Percentiles rank a stretch among this genome's conserved stretches.
phyloP scores from a whole-genome alignment of 2,113 vertebrate species.

The Rhea americana region DNA sequence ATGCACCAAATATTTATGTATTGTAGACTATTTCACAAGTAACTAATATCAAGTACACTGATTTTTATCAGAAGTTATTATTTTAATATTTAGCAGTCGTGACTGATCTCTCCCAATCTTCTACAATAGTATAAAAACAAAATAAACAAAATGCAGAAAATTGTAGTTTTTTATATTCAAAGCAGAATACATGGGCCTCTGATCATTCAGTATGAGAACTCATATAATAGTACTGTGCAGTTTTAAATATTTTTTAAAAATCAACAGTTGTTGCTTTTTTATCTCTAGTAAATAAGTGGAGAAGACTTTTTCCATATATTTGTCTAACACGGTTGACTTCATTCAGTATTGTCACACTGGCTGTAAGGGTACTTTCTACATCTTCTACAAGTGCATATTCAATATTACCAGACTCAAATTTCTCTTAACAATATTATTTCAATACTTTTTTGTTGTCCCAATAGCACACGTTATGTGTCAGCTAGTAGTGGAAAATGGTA shows the following conservation, averaged over 20 bases:
- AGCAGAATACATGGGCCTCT: neutral
- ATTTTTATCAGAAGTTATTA: neutral
- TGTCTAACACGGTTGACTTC: neutral
- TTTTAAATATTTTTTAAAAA: neutral
- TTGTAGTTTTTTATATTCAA: neutral
- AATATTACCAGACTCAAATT: neutral
- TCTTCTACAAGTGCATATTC: neutral
- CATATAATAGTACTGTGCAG: neutral
- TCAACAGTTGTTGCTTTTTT: neutral
- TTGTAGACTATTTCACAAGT: neutral
- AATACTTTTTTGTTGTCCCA: neutral
- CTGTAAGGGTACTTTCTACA: neutral
- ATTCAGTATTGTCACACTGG: neutral
- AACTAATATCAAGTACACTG: neutral
- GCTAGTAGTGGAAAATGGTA: neutral
- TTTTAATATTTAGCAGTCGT: neutral
- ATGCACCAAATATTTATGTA: neutral
- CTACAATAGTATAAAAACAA: neutral
- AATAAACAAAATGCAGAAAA: neutral
- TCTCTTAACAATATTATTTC: neutral
- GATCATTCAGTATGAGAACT: neutral
- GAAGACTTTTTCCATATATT: neutral
- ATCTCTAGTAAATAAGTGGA: neutral
- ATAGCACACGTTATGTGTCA: neutral
- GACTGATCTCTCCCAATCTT: neutral